Base-by-base conservation (phyloP, 2,888 invertebrate genomes). In the Pseudeuparius sepicola region DNA sequence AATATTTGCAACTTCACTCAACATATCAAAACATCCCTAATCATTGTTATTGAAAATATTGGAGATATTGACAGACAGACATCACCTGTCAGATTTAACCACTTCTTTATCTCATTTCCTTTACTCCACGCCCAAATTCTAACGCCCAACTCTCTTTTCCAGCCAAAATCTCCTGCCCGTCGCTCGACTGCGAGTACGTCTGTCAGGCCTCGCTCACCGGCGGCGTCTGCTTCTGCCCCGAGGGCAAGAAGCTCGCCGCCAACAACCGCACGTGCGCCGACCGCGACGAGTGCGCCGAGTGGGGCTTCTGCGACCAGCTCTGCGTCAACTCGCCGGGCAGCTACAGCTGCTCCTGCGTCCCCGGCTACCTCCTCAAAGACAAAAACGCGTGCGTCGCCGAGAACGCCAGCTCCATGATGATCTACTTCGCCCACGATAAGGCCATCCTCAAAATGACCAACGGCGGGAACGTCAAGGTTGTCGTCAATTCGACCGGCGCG, bases 251-350 rank as follows among this genome's bases (percentile, higher is more conserved):
- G 49, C 70, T 96, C n/a, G 75, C 84, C 1, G 63, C 79, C 4
- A 84, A 88, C 57, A 87, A 88, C 55, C 71, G 80, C 47, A 84
- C 85, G 3, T 97, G 97, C 60, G 71, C 77, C 20, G 97, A 98
- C 67, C 73, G 86, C 47, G 80, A 97, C 65, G 96, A 97, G 63
- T 90, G 90, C 61, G 61, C 68, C 27, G 87, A 88, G 63, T 90
- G 89, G 89, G 89, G 89, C 24, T 86, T 75, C 61, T 98, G 97
- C 61, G 93, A 96, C 57, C 98, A 98, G 62, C 68, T 83, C 16
- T 98, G 98, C 60, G 73, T 77, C 39, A 96, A 97, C 60, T 80
- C 79, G 0, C 81, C 80, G 2, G 92, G 82, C 24, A 77, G 87
- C 6, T 96, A 83, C 63, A 67, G 62, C 24, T 96, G 96, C 61